These are phyloP conservation scores for Trachelus tabidus DNA, from an alignment of 2,888 invertebrate genomes.

Conservation along the genomic window DNA sequence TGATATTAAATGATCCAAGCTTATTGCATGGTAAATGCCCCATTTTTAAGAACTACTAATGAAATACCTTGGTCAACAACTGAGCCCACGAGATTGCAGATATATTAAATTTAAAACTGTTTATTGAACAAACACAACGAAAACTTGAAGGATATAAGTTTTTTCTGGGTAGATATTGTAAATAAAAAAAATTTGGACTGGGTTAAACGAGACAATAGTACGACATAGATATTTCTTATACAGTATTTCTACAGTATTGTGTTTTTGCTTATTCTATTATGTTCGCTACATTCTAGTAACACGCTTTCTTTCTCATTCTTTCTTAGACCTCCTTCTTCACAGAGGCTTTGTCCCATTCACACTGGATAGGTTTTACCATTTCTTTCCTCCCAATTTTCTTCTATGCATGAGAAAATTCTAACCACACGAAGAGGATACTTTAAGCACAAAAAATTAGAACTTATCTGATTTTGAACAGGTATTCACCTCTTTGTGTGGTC, in stretches of 20 bases:
- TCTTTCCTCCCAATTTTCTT: neutral
- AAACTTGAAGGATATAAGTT: slow-evolving; percentile 25
- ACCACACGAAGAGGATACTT: neutral
- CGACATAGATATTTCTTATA: slow-evolving; percentile 15
- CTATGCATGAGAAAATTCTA: neutral
- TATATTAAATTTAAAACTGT: slow-evolving; percentile 14
- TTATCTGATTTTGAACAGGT: neutral
- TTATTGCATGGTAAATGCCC: too few species aligned
- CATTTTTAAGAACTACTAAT: too few species aligned
- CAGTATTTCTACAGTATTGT: slow-evolving; percentile 1
- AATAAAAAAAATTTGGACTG: slow-evolving; percentile 38
- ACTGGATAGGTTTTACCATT: slow-evolving; percentile 22
- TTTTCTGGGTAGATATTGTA: slow-evolving; percentile 21
- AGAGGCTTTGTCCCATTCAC: slow-evolving; percentile 12
- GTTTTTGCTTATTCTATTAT: slow-evolving; percentile 25
- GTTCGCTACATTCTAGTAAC: slow-evolving; percentile 11
- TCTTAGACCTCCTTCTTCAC: neutral
- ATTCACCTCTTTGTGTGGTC: neutral
- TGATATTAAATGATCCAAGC: too few species aligned
- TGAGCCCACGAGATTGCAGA: neutral
- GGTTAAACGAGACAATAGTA: slow-evolving; percentile 34
- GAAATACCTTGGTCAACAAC: too few species aligned
- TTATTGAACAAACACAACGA: slow-evolving; percentile 44
- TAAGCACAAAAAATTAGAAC: neutral
- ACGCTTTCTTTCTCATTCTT: slow-evolving; percentile 4